phyloP scores from a whole-genome alignment of 2,888 invertebrate species.

The Calliphora vomitoria region DNA sequence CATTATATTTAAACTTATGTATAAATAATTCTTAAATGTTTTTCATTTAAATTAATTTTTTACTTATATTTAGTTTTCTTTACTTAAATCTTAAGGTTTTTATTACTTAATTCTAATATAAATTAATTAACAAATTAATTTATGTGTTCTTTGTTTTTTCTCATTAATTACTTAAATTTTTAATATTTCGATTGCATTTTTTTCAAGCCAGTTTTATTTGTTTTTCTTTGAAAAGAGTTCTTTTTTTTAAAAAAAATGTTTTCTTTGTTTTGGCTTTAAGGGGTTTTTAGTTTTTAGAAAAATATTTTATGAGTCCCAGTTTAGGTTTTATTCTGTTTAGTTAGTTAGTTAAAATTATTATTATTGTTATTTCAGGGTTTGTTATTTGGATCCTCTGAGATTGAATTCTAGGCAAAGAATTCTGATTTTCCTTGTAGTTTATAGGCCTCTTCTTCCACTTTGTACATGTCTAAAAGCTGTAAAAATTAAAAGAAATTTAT shows the following conservation, averaged over 20 bases:
- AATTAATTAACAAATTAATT: conserved; percentile 68
- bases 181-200: conserved; percentile 78
- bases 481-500: conserved; percentile 25
- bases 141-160: conserved; percentile 21
- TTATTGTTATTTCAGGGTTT: conserved; percentile 61
- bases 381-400: conserved; percentile 52
- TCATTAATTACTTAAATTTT: conserved; percentile 67
- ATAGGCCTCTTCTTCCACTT: conserved; percentile 96
- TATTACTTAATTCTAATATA: conserved; percentile 41
- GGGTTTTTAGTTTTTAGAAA: conserved; percentile 49
- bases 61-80: conserved; percentile 49
- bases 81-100: conserved; percentile 50
- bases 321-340: conserved; percentile 39
- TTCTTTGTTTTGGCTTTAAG: conserved; percentile 62
- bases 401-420: conserved; percentile 90
- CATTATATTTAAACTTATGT: conserved; percentile 41
- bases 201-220: conserved; percentile 47
- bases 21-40: conserved; percentile 43
- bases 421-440: conserved; percentile 94
- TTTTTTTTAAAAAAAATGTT: conserved; percentile 56
- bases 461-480: conserved; percentile 96
- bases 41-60: conserved; percentile 56
- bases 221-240: conserved; percentile 20
- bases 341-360: conserved; percentile 68
- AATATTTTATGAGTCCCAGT: conserved; percentile 59